A percentile compares a stretch with the other conserved stretches of the same genome.
Conservation (phyloP, 2,888 invertebrate genomes). For the Caenorhabditis sinica region DNA sequence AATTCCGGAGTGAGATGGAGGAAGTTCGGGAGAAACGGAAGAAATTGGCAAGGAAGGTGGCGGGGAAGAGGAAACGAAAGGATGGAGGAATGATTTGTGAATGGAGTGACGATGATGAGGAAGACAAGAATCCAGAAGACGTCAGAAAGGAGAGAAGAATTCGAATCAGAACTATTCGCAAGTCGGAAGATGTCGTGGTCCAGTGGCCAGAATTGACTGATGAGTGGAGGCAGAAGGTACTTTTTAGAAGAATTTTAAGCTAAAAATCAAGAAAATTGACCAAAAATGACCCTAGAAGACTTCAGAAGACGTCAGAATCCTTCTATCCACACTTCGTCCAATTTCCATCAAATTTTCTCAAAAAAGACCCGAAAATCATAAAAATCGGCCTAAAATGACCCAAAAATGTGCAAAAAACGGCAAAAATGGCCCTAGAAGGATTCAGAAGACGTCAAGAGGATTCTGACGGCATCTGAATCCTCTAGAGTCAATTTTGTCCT, state of each 20-base stretch:
- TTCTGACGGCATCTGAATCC: no score
- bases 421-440: neutral
- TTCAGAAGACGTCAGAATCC: no score
- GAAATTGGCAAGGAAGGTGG: conserved; percentile 49
- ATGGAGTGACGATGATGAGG: conserved; percentile 61
- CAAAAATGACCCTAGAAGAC: no score
- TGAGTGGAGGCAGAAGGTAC: conserved; percentile 60
- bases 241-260: neutral
- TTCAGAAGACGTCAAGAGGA: no score
- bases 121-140: conserved; percentile 17
- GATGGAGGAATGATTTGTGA: conserved; percentile 50
- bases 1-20: conserved; percentile 64
- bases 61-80: conserved; percentile 40
- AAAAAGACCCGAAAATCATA: no score
- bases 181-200: conserved; percentile 78
- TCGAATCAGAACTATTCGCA: conserved; percentile 44
- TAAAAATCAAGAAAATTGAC: neutral
- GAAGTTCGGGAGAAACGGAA: conserved; percentile 61
- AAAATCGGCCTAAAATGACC: no score
- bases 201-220: conserved; percentile 81
- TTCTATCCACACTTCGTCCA: no score
- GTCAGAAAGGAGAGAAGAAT: conserved; percentile 24
- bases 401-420: no score
- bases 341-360: no score
- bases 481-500: no score